Percentiles rank a stretch among this genome's conserved stretches.
phyloP scores from a whole-genome alignment of 2,797 vertebrate genomes.

The Argya squamiceps region DNA sequence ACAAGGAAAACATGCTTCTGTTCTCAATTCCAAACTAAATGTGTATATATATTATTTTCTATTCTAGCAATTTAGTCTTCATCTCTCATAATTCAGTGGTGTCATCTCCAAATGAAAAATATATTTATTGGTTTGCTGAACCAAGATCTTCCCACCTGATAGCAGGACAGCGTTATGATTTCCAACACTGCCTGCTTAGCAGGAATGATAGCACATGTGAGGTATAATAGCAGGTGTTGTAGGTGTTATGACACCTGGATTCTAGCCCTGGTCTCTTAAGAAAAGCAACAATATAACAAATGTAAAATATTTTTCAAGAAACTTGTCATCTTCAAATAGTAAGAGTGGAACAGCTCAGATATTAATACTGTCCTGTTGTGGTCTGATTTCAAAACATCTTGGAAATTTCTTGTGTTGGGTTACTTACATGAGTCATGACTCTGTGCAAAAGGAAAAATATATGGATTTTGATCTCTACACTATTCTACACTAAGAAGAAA shows the following conservation, averaged over 20 bases:
- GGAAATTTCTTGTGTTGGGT: neutral
- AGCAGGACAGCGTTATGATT: neutral
- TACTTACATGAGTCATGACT: neutral
- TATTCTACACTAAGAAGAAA: neutral
- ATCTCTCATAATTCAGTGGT: neutral
- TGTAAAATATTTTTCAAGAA: neutral
- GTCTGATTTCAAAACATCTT: neutral
- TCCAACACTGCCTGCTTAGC: neutral
- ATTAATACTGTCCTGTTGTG: neutral
- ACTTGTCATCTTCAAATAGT: neutral
- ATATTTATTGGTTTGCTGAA: neutral
- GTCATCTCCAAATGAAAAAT: neutral
- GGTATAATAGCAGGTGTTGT: neutral
- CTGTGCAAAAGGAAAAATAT: neutral
- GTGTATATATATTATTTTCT: neutral
- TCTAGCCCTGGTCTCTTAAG: neutral
- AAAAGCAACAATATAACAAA: neutral
- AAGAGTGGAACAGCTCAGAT: neutral
- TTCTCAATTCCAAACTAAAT: neutral
- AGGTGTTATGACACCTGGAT: neutral
- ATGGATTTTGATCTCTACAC: neutral
- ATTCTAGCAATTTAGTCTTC: neutral
- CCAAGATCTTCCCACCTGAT: neutral
- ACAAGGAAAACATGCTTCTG: neutral
- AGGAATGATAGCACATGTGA: neutral